phyloP scores from a whole-genome alignment of 1,140 invertebrate species.

The Bombus pascuorum region DNA sequence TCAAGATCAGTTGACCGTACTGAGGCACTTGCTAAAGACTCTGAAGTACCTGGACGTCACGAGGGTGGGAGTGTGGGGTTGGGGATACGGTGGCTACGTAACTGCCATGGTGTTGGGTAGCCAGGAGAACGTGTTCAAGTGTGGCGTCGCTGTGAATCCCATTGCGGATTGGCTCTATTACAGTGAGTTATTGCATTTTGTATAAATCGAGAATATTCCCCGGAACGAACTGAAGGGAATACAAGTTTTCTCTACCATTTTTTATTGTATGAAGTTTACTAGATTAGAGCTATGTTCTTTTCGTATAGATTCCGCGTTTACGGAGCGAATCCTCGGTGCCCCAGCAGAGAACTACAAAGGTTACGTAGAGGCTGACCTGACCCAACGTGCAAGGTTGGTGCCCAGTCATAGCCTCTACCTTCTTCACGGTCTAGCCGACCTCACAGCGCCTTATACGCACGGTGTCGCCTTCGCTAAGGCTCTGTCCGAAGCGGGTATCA shows the following conservation, averaged over 20 bases:
- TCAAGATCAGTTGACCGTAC: constrained; percentile 93
- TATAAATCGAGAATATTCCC: not conserved
- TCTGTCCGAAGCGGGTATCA: constrained; percentile 91
- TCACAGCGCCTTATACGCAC: constrained; percentile 96
- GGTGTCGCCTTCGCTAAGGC: constrained; percentile 93
- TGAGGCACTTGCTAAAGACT: constrained; percentile 91
- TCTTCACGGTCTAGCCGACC: constrained; percentile 94
- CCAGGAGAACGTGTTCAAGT: constrained; percentile 93
- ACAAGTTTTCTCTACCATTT: too few species aligned
- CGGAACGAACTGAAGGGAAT: too few species aligned
- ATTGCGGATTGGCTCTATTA: constrained; percentile 97
- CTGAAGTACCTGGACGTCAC: constrained; percentile 93
- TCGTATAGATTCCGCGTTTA: constrained; percentile 94
- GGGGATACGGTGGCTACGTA: constrained; percentile 98
- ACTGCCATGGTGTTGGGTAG: constrained; percentile 94
- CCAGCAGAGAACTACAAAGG: constrained; percentile 95
- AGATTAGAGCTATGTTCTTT: not conserved
- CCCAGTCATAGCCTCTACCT: constrained; percentile 93
- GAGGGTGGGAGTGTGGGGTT: constrained; percentile 96
- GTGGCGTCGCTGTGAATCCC: constrained; percentile 95
- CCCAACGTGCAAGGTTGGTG: constrained; percentile 92
- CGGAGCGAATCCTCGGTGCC: constrained; percentile 94
- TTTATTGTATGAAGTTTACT: too few species aligned
- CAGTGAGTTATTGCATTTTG: constrained; percentile 85
- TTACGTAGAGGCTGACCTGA: constrained; percentile 95